Base-by-base conservation (phyloP, 2,113 vertebrate genomes). In the Grallaria varia region DNA sequence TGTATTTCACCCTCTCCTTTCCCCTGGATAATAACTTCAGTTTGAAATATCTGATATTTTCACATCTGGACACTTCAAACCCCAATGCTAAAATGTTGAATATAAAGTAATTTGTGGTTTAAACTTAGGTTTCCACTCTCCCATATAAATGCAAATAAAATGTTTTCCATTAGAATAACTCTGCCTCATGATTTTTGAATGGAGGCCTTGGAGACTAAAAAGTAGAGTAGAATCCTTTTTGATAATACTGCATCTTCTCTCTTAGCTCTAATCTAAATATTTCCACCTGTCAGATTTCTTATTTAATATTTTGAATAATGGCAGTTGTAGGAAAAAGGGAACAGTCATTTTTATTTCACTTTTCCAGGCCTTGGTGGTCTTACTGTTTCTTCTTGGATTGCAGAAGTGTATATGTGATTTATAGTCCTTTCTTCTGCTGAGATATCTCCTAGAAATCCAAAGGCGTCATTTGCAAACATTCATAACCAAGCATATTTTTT, bases 111-210 rank as follows among this genome's bases (percentile, higher is more conserved):
- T 96, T 77, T 86, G 75, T 87, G 87, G 72, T 63, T 94, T 92
- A 94, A 92, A 92, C 58, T 82, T 86, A 76, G 59, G 49, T 76
- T 94, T 90, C 76, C 24, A 35, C 12, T 95, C 73, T 91, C n/a
- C 47, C 53, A 82, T 94, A 93, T 91, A 96, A 96, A 95, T 87
- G 84, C 83, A 95, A 94, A 93, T 94, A 73, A 85, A 93, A 89
- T 89, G 67, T 93, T 96, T 96, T 94, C 89, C 82, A 85, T 93
- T 91, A 95, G 72, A 90, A 75, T 87, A 89, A 69, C 67, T 89
- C 60, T 87, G 58, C 71, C 71, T 87, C 0, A 0, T 89, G 62
- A 49, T 80, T 78, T 91, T 90, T 81, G 84, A 90, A 64, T 68
- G 87, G 60, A 82, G 28, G 40, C 35, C 89, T 68, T 49, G 68